Evolutionary conservation across 2,888 invertebrate genomes (phyloP).

Genomic region (Hirtodrosophila histrioides): DNA sequence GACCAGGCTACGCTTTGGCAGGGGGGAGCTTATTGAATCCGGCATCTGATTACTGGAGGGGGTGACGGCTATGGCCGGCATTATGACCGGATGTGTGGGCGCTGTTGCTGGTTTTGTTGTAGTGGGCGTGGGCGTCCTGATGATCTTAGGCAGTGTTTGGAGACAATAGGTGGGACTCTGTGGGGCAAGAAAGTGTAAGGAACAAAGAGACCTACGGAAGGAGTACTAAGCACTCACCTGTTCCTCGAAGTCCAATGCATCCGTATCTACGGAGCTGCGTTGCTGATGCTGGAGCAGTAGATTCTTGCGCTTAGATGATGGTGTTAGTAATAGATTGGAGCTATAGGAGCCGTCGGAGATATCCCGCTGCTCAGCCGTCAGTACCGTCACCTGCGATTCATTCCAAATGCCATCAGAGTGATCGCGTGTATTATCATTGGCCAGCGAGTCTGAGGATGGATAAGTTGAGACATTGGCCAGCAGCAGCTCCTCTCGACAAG

Average conservation of each 20-base stretch:
- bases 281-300: constrained; percentile 93
- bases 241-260: constrained; percentile 90
- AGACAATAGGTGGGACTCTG: constrained; percentile 81
- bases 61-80: constrained; percentile 87
- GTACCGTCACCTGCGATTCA: constrained; percentile 93
- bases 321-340: constrained; percentile 87
- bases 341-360: constrained; percentile 84
- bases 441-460: constrained; percentile 92
- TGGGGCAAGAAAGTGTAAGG: background rate
- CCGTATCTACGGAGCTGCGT: constrained; percentile 93
- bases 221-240: constrained; percentile 79
- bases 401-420: constrained; percentile 95
- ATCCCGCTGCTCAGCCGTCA: constrained; percentile 87
- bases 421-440: constrained; percentile 91
- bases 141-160: constrained; percentile 70
- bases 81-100: constrained; percentile 47
- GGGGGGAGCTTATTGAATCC: constrained; percentile 51
- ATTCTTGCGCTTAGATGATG: constrained; percentile 91
- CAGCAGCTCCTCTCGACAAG: constrained; percentile 85
- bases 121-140: constrained; percentile 70
- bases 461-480: constrained; percentile 88
- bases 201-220: background rate
- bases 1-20: constrained; percentile 58
- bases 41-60: constrained; percentile 79
- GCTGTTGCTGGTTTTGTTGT: constrained; percentile 48